Evolutionary conservation across 92 coral and sea anemone species (phyloP).

Genomic region (Micromussa lordhowensis): DNA sequence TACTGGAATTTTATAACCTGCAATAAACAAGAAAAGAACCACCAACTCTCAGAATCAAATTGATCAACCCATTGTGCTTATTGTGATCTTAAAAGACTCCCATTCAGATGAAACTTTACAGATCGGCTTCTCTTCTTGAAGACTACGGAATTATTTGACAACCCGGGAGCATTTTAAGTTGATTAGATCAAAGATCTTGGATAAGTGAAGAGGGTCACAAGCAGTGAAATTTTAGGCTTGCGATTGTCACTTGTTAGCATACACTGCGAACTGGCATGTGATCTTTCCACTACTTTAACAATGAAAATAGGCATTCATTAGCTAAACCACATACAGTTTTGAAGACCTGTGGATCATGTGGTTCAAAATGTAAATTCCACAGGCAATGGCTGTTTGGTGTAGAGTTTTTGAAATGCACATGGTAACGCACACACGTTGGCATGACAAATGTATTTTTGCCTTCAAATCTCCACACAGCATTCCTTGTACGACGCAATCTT

Average conservation of each 20-base stretch:
- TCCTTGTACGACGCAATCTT: background rate
- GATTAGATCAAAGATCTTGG: too few species aligned
- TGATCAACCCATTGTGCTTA: too few species aligned
- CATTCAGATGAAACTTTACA: background rate
- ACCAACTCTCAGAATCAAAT: background rate
- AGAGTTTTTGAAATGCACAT: background rate
- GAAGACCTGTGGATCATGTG: background rate
- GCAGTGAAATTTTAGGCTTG: too few species aligned
- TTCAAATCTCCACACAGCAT: background rate
- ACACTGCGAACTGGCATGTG: too few species aligned
- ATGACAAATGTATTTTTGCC: background rate
- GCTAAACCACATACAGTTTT: too few species aligned
- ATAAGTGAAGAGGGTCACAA: too few species aligned
- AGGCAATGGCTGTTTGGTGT: background rate
- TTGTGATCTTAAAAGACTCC: background rate
- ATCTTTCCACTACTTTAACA: too few species aligned
- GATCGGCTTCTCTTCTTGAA: background rate
- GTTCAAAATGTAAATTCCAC: background rate
- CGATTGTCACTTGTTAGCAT: too few species aligned
- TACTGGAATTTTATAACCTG: constrained; percentile 95
- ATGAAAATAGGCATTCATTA: too few species aligned
- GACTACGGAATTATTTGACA: too few species aligned
- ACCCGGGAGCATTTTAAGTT: background rate
- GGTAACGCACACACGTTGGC: background rate
- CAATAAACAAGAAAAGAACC: background rate